Percentiles rank a stretch among this genome's conserved stretches.
Conservation (phyloP, 2,797 vertebrate genomes). For the Gadopsis bispinosus region DNA sequence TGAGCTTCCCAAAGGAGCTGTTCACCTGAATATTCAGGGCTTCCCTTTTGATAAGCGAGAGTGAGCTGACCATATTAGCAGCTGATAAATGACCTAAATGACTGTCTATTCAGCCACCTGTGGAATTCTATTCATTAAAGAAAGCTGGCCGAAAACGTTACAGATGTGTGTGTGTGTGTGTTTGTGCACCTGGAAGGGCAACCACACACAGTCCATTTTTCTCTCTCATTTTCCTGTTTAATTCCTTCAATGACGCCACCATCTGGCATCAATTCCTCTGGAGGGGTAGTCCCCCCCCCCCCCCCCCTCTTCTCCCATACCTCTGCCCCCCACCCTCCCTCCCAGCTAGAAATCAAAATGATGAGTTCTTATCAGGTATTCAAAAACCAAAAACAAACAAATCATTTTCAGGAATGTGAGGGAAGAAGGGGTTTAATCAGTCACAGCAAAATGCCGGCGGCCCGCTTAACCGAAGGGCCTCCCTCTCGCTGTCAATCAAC, state of each 20-base stretch:
- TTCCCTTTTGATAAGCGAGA: slow-evolving; percentile 40
- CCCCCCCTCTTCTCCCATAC: slow-evolving; percentile 21
- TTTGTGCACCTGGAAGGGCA: slow-evolving; percentile 9
- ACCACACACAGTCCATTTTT: slow-evolving; percentile 45
- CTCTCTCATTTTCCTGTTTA: slow-evolving; percentile 66
- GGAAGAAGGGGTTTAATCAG: not conserved
- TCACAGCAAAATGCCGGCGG: not conserved
- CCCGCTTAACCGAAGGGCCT: not conserved
- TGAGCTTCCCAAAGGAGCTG: slow-evolving; percentile 33
- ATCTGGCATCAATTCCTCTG: slow-evolving; percentile 74
- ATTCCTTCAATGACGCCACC: slow-evolving; percentile 73
- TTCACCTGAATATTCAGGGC: slow-evolving; percentile 37
- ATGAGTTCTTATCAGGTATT: slow-evolving; percentile 27
- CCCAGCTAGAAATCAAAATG: slow-evolving; percentile 22
- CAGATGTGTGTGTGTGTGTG: not conserved
- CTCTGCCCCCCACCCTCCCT: slow-evolving; percentile 6
- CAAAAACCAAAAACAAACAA: not conserved
- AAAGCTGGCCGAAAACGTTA: slow-evolving; percentile 24
- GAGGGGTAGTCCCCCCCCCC: slow-evolving; percentile 28
- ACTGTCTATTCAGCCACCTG: slow-evolving; percentile 41
- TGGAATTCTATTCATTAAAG: slow-evolving; percentile 40
- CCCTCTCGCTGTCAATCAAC: not conserved
- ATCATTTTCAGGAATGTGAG: not conserved
- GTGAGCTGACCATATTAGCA: slow-evolving; percentile 47
- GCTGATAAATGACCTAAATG: slow-evolving; percentile 54